Conservation (phyloP, 2,888 invertebrate species). For the Philaethria dido region DNA sequence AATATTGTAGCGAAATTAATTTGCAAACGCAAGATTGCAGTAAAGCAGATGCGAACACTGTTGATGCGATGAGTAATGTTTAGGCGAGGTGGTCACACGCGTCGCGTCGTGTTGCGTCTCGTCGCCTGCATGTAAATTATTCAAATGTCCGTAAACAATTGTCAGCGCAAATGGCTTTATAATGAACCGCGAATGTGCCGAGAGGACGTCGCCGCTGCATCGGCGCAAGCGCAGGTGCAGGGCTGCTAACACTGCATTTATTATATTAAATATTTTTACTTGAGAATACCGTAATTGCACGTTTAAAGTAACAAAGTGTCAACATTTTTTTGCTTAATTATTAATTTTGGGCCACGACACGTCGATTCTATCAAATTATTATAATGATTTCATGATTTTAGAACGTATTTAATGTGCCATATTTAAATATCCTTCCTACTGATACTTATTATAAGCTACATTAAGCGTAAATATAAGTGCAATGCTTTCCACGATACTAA, state of each 20-base stretch:
- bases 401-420: too few species aligned
- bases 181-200: slow-evolving; percentile 41
- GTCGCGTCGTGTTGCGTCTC: too few species aligned
- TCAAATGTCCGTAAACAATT: slow-evolving; percentile 47
- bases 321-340: too few species aligned
- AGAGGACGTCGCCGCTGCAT: slow-evolving; percentile 7
- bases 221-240: background rate
- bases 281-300: too few species aligned
- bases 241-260: background rate
- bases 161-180: slow-evolving; percentile 48
- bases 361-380: too few species aligned
- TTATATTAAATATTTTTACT: too few species aligned
- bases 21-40: slow-evolving; percentile 22
- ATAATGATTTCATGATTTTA: too few species aligned
- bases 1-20: slow-evolving; percentile 24
- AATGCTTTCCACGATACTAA: background rate
- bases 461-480: too few species aligned
- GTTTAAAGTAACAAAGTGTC: too few species aligned
- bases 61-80: slow-evolving; percentile 4
- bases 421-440: too few species aligned
- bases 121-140: slow-evolving; percentile 45
- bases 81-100: slow-evolving; percentile 24
- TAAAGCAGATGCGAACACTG: background rate
- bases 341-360: too few species aligned
- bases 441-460: too few species aligned